phyloP scores from a whole-genome alignment of 2,888 invertebrate genomes.

The Keiferia lycopersicella region DNA sequence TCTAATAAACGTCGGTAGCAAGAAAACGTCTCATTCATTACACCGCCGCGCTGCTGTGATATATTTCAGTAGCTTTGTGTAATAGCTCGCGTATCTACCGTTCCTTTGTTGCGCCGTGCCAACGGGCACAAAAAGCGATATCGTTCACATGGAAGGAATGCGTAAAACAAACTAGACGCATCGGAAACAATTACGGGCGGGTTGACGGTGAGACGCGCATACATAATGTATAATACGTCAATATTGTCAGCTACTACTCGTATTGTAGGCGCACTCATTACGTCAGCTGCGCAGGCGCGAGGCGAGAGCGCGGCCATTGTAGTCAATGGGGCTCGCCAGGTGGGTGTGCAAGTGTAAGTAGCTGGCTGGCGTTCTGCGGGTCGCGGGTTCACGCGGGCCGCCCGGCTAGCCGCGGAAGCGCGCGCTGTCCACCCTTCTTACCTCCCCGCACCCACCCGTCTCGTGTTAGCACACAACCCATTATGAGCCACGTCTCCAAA shows the following conservation, averaged over 20 bases:
- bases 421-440: constrained; percentile 21
- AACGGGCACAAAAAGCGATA: constrained; percentile 29
- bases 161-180: constrained; percentile 47
- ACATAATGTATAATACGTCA: constrained; percentile 68
- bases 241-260: constrained; percentile 71
- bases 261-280: constrained; percentile 68
- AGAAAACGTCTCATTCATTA: constrained; percentile 69
- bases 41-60: constrained; percentile 50
- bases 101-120: constrained; percentile 11
- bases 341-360: constrained; percentile 77
- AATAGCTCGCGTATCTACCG: constrained; percentile 31
- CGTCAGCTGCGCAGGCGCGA: constrained; percentile 56
- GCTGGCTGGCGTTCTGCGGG: constrained; percentile 48
- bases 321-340: constrained; percentile 73
- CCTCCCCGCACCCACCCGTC: constrained; percentile 24
- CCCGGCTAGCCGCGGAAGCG: constrained; percentile 30
- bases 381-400: constrained; percentile 57
- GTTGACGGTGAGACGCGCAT: constrained; percentile 46
- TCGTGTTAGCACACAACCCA: constrained; percentile 31
- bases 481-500: constrained; percentile 32
- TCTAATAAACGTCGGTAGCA: constrained; percentile 76
- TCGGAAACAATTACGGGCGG: constrained; percentile 60
- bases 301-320: constrained; percentile 65
- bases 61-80: constrained; percentile 49
- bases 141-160: constrained; percentile 47